phyloP scores from a whole-genome alignment of 2,113 vertebrate species.

The Tamias sibiricus region DNA sequence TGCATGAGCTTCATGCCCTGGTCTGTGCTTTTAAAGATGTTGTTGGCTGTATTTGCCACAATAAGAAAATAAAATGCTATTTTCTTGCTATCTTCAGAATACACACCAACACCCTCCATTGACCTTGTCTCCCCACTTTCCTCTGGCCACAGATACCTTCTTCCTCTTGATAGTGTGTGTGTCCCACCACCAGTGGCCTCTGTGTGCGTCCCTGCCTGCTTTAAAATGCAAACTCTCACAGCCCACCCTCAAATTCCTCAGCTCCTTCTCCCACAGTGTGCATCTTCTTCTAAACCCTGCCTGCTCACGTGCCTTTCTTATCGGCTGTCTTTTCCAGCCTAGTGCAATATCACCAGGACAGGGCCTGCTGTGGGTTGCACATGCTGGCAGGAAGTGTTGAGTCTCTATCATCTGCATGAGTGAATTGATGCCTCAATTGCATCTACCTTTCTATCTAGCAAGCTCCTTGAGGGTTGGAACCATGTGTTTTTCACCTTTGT shows the following conservation, averaged over 20 bases:
- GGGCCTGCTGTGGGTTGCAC: not conserved
- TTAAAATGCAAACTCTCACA: not conserved
- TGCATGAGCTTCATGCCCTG: not conserved
- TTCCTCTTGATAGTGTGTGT: accelerated
- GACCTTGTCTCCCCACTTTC: not conserved
- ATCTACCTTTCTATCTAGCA: accelerated
- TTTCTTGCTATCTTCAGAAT: not conserved
- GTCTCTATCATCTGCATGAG: not conserved
- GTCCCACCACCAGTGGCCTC: accelerated
- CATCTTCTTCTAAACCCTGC: not conserved
- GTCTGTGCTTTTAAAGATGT: not conserved
- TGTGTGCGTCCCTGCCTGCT: accelerated
- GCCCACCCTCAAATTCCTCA: not conserved
- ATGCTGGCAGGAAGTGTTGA: not conserved
- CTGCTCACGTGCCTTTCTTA: not conserved
- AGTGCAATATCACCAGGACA: not conserved
- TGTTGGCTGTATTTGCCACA: not conserved
- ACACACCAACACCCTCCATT: no score
- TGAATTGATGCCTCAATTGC: not conserved
- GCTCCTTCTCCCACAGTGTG: accelerated
- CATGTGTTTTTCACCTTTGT: not conserved
- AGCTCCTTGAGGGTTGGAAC: not conserved
- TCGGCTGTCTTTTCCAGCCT: not conserved
- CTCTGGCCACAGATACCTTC: no score
- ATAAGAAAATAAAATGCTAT: not conserved